These are phyloP conservation scores for Tribolium madens DNA, from an alignment of 1,140 invertebrate species.

Conservation along the genomic window DNA sequence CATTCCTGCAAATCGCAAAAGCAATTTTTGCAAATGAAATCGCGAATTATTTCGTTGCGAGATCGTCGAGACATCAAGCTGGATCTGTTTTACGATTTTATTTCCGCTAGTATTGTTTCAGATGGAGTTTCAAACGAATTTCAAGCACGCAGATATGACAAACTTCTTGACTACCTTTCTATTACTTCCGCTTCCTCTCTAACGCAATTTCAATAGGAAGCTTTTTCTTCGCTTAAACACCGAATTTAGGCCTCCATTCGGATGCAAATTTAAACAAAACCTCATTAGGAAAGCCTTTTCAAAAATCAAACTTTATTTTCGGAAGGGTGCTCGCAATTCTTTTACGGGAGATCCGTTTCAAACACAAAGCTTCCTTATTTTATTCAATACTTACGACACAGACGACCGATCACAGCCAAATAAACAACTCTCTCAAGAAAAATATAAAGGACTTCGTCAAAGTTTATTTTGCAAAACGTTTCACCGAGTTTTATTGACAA, in stretches of 20 bases:
- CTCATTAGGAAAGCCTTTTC: not conserved
- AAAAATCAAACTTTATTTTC: slow-evolving; percentile 14
- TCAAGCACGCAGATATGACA: too few relatives aligned
- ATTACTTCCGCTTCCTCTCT: not conserved
- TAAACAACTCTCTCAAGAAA: not conserved
- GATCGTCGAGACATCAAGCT: too few relatives aligned
- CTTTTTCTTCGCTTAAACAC: not conserved
- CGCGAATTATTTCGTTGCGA: too few relatives aligned
- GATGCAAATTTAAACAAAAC: slow-evolving; percentile 6
- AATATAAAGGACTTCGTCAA: not conserved
- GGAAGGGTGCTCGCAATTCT: not conserved
- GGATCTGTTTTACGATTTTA: not conserved
- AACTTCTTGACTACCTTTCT: not conserved
- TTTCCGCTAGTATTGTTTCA: not conserved
- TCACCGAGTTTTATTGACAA: too few relatives aligned
- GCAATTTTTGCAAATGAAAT: not conserved
- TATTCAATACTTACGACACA: not conserved
- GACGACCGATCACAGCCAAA: not conserved
- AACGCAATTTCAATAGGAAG: not conserved
- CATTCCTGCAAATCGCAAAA: not conserved
- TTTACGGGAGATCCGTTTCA: not conserved
- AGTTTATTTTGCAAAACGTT: not conserved
- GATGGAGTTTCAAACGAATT: too few relatives aligned
- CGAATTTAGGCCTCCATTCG: not conserved
- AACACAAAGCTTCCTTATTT: slow-evolving; percentile 2